Percentiles rank a stretch among this genome's conserved stretches.
phyloP scores from a whole-genome alignment of 2,888 invertebrate genomes.

The Diplolepis rosae region DNA sequence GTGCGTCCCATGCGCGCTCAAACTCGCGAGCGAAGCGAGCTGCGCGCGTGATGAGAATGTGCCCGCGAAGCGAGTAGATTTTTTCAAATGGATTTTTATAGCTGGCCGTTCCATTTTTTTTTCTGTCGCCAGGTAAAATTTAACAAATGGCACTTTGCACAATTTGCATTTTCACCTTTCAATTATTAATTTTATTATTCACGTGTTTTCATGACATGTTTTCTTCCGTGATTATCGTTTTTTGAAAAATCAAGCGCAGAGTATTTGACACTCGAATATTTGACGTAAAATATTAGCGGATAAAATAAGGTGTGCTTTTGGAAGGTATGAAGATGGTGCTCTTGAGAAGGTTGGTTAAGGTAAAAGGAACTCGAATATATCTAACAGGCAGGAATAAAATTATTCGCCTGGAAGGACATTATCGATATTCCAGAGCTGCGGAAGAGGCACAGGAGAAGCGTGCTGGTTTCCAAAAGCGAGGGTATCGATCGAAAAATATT shows the following conservation, averaged over 20 bases:
- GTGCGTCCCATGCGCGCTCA: no score
- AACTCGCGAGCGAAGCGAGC: no score
- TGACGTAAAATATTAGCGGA: conserved; percentile 2
- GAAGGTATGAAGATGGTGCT: neutral
- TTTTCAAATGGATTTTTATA: no score
- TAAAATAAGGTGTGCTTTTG: neutral
- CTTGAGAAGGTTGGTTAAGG: conserved; percentile 16
- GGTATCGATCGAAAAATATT: conserved; percentile 56
- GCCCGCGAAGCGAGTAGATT: no score
- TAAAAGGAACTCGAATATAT: conserved; percentile 17
- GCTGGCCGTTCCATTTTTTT: no score
- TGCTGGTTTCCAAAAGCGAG: conserved; percentile 13
- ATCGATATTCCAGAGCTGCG: conserved; percentile 43
- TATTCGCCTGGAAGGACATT: conserved; percentile 64
- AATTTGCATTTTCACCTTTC: no score
- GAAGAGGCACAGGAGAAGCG: conserved; percentile 17
- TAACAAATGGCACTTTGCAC: no score
- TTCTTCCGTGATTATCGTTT: no score
- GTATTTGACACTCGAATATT: conserved; percentile 8
- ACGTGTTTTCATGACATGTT: no score
- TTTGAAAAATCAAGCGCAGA: neutral
- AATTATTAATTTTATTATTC: no score
- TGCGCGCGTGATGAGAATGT: no score
- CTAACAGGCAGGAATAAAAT: conserved; percentile 58
- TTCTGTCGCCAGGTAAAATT: no score